Conservation (phyloP, 2,113 vertebrate species). For the Apteryx owenii region DNA sequence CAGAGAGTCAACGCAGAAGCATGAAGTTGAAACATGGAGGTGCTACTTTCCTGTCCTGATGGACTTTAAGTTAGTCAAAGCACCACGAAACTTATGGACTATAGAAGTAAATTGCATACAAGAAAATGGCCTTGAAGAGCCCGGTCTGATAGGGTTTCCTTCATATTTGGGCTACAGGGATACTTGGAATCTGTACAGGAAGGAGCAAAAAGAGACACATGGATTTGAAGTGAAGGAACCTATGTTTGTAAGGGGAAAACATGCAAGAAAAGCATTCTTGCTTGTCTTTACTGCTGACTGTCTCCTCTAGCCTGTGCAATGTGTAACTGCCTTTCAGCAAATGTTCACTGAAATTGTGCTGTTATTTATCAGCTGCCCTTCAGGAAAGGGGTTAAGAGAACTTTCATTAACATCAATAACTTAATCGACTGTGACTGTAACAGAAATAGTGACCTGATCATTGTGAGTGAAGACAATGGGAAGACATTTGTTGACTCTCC, state of each 20-base stretch:
- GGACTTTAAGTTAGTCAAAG: neutral
- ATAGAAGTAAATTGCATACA: neutral
- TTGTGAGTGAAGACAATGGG: neutral
- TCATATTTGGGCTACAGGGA: neutral
- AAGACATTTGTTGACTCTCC: neutral
- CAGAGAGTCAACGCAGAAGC: neutral
- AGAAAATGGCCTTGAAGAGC: neutral
- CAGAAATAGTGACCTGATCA: neutral
- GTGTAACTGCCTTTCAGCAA: neutral
- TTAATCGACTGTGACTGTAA: neutral
- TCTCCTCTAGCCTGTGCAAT: neutral
- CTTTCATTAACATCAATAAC: neutral
- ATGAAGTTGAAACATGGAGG: neutral
- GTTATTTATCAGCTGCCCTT: neutral
- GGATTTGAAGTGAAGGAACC: neutral
- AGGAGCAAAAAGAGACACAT: neutral
- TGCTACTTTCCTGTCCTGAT: neutral
- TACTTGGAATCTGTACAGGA: neutral
- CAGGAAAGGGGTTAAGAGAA: neutral
- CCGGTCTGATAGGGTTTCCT: neutral
- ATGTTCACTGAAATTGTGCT: neutral
- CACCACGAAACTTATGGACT: neutral
- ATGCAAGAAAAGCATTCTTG: neutral
- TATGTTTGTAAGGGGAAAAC: neutral
- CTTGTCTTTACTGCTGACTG: neutral